phyloP scores from a whole-genome alignment of 2,888 invertebrate genomes.

The Epinotia ramella region DNA sequence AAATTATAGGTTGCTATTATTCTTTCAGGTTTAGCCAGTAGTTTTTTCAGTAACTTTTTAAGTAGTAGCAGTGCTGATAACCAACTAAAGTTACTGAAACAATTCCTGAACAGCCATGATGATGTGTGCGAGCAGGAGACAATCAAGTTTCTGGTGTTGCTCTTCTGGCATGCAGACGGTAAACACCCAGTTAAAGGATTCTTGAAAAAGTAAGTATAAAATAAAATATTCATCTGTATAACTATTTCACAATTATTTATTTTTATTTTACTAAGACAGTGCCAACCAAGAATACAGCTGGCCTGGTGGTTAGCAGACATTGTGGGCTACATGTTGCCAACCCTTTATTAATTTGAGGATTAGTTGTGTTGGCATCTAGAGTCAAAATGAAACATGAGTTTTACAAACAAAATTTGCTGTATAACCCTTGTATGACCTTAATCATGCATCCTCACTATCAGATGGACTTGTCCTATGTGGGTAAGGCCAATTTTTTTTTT shows the following conservation, averaged over 20 bases:
- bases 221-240: not conserved
- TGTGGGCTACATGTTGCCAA: too few relatives aligned
- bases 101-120: slow-evolving; percentile 52
- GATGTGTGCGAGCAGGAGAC: slow-evolving; percentile 47
- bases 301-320: too few relatives aligned
- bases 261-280: too few relatives aligned
- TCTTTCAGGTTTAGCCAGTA: slow-evolving; percentile 54
- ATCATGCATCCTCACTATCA: not conserved
- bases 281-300: too few relatives aligned
- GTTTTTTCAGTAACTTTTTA: slow-evolving; percentile 55
- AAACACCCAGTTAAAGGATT: slow-evolving; percentile 78
- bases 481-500: too few relatives aligned
- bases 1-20: not conserved
- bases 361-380: too few relatives aligned
- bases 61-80: slow-evolving; percentile 61
- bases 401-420: too few relatives aligned
- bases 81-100: slow-evolving; percentile 65
- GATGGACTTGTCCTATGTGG: not conserved
- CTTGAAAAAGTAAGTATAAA: slow-evolving; percentile 64
- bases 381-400: too few relatives aligned
- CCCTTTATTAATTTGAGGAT: too few relatives aligned
- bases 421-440: not conserved
- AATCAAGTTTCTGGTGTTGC: slow-evolving; percentile 61
- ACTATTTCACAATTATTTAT: too few relatives aligned
- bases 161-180: slow-evolving; percentile 66